Base-by-base conservation (phyloP, 2,113 vertebrate genomes). In the Nerophis ophidion region DNA sequence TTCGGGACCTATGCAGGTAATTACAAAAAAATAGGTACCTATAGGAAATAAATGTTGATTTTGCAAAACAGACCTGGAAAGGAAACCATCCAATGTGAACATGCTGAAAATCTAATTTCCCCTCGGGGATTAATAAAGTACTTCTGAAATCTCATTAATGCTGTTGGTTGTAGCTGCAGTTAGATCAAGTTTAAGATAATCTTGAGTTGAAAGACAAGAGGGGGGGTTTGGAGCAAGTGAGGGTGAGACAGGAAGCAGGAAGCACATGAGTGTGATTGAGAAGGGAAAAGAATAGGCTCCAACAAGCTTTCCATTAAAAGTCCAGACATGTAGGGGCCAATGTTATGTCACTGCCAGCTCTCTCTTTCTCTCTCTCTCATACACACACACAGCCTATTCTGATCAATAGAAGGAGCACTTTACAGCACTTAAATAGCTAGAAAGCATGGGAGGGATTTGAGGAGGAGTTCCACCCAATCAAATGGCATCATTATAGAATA, bases 261-360 rank as follows among this genome's bases (percentile, higher is more conserved):
- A 35, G 16, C 8, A 2, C 9, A 10, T 47, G 61, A 33, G 36
- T 34, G 33, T 10, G 46, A 57, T 5, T 42, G 57, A 58, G 63
- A 67, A 50, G 52, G 34, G 7, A 12, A 10, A 26, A 49, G 40
- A 2, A 68, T 65, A 53, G 48, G 38, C 57, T 59, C 48, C 12
- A 55, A 65, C 16, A 17, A 35, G 58, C 38, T 63, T 51, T 65
- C 59, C 53, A 78, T 78, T 84, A 57, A 72, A 66, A 78, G 54
- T 77, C 73, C 70, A 74, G 79, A 76, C 78, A 82, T 68, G 50
- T 66, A 59, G 77, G 75, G 78, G 70, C 70, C 61, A 54, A 53
- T 63, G 61, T 75, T 81, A 57, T 72, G 72, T 75, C 61, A 83
- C 36, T 68, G 54, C 48, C 59, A 48, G 44, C 42, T 48, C 16